A percentile compares a stretch with the other conserved stretches of the same genome.
These are phyloP conservation scores for Druceiella hillmani DNA, from an alignment of 2,888 invertebrate species.

Conservation along the genomic window DNA sequence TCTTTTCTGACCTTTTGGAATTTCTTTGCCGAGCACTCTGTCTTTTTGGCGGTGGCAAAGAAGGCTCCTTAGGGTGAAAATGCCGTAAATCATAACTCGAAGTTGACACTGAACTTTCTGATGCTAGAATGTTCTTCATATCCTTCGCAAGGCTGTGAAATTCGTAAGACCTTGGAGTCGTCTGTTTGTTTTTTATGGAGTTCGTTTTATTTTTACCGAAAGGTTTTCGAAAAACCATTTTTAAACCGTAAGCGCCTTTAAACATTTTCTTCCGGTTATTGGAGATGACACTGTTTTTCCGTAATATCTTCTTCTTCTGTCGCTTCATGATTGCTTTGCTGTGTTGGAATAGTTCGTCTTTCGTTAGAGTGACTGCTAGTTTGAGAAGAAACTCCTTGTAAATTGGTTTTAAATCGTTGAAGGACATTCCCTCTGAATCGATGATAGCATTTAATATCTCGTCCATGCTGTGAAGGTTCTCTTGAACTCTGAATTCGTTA, in stretches of 20 bases:
- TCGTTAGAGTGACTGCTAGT: conserved; percentile 82
- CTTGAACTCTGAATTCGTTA: conserved; percentile 81
- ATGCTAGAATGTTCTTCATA: conserved; percentile 35
- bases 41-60: conserved; percentile 38
- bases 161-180: conserved; percentile 30
- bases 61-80: conserved; percentile 53
- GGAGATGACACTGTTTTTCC: conserved; percentile 51
- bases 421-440: conserved; percentile 89
- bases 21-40: conserved; percentile 40
- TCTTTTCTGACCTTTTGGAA: conserved; percentile 40
- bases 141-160: conserved; percentile 27
- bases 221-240: conserved; percentile 60
- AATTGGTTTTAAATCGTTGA: conserved; percentile 86
- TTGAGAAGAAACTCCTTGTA: conserved; percentile 87
- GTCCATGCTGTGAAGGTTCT: conserved; percentile 82
- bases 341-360: conserved; percentile 85
- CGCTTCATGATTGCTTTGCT: conserved; percentile 86
- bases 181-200: conserved; percentile 25
- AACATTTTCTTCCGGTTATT: conserved; percentile 55
- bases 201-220: conserved; percentile 45
- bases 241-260: conserved; percentile 54
- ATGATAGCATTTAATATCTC: conserved; percentile 85
- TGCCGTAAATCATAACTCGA: conserved; percentile 59
- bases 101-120: conserved; percentile 57
- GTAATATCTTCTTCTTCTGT: conserved; percentile 65